Base-by-base conservation (phyloP, 2,113 vertebrate genomes). In the Lampris megalopsis region DNA sequence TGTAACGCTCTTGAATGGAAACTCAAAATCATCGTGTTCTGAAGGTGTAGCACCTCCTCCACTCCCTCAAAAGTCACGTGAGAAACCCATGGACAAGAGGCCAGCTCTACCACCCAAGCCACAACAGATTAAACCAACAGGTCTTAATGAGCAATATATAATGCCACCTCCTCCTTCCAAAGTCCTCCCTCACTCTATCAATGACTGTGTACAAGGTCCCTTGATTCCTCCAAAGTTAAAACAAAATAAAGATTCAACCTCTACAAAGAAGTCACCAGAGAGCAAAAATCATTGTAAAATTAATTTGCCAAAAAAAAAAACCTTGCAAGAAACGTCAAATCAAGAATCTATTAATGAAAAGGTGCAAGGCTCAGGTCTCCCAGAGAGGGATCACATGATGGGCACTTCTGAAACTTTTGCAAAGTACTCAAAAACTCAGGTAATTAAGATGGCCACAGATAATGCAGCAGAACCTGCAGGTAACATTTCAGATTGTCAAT, bases 71-170 rank as follows among this genome's bases (percentile, higher is more conserved):
- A 91, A 91, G 75, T 76, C 65, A 63, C 75, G 52, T 68, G 87
- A 89, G 42, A 92, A 88, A 82, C 66, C 38, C 64, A 73, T 77
- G 68, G 49, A 86, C 62, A 90, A 85, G 77, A 95, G 92, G 57
- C 88, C 93, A 77, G 86, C 86, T 60, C 87, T 91, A 64, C 88
- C 87, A 10, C 88, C 89, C 58, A 96, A 96, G 83, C 88, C 85
- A 41, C 91, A 95, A 48, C 84, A 85, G 77, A 76, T 67, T 42
- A 70, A 58, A 60, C 78, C 84, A 62, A 71, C 77, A 35, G 13
- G 60, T 61, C 56, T 77, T 8, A 72, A 88, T 50, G 58, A 78
- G 54, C 54, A 59, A 13, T 77, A 45, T 84, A 93, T 92, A 8
- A 43, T 85, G 37, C 81, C 90, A 13, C 90, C 91, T 50, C 1